These are phyloP conservation scores for Apotomis capreana DNA, from an alignment of 2,888 invertebrate species.

Conservation along the genomic window DNA sequence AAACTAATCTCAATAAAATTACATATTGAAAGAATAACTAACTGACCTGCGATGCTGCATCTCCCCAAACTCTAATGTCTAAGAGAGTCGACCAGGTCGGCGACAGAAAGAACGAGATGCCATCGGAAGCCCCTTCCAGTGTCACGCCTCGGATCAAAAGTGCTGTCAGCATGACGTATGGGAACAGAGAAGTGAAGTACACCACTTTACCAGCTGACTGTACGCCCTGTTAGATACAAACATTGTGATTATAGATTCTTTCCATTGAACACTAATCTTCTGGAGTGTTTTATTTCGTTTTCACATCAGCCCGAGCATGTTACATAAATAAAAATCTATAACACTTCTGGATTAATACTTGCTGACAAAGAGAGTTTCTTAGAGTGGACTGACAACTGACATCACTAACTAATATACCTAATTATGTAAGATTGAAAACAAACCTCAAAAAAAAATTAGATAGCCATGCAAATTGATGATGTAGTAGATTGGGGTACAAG, in stretches of 20 bases:
- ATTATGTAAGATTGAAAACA: too few species aligned
- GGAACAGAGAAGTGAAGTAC: slow-evolving; percentile 88
- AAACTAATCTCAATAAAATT: neutral
- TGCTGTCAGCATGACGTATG: slow-evolving; percentile 87
- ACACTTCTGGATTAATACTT: too few species aligned
- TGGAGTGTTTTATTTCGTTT: too few species aligned
- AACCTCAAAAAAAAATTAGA: too few species aligned
- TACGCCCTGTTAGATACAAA: slow-evolving; percentile 83
- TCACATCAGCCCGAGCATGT: too few species aligned
- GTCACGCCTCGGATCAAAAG: slow-evolving; percentile 85
- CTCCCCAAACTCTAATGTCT: slow-evolving; percentile 89
- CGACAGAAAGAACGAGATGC: slow-evolving; percentile 88
- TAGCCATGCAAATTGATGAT: too few species aligned
- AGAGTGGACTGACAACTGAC: too few species aligned
- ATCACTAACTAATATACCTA: too few species aligned
- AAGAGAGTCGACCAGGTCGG: slow-evolving; percentile 88
- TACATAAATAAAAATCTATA: too few species aligned
- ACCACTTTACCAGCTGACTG: slow-evolving; percentile 95
- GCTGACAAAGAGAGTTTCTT: too few species aligned
- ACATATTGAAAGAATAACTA: neutral
- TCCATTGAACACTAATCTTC: too few species aligned
- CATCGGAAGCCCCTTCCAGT: slow-evolving; percentile 87
- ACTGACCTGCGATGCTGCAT: slow-evolving; percentile 88
- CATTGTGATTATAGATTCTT: neutral
- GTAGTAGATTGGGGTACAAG: too few species aligned